Evolutionary conservation across 1,140 invertebrate species (phyloP).

Genomic region (Papilio polyxenes): DNA sequence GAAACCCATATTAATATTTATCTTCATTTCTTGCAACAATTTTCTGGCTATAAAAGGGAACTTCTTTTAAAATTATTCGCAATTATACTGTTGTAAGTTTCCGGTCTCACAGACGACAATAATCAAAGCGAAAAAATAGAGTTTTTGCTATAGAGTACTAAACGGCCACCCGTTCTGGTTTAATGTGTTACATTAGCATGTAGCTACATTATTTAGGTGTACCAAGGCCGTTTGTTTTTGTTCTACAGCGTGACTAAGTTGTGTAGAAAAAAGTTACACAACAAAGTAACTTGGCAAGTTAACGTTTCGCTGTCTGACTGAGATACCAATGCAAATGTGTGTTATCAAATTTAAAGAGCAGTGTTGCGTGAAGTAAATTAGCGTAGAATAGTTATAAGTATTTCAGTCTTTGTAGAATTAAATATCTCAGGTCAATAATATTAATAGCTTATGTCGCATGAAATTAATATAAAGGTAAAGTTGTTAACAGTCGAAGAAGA

Average conservation of each 20-base stretch:
- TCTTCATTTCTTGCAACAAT: slow-evolving; percentile 1
- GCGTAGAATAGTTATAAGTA: not conserved
- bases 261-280: slow-evolving; percentile 47
- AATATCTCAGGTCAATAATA: not conserved
- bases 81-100: slow-evolving; percentile 4
- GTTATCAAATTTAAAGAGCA: slow-evolving; percentile 38
- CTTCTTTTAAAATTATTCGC: not conserved
- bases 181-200: slow-evolving; percentile 60
- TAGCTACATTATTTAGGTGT: slow-evolving; percentile 52
- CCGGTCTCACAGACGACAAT: slow-evolving; percentile 13
- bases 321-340: slow-evolving; percentile 27
- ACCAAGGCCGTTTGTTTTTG: slow-evolving; percentile 68
- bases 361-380: slow-evolving; percentile 30
- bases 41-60: not conserved
- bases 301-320: slow-evolving; percentile 28
- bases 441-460: too few species aligned
- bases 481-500: not conserved
- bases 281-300: slow-evolving; percentile 30
- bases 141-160: slow-evolving; percentile 37
- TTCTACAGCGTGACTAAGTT: slow-evolving; percentile 60
- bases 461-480: not conserved
- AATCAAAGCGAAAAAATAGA: slow-evolving; percentile 3
- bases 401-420: not conserved
- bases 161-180: slow-evolving; percentile 23
- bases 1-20: not conserved